Evolutionary conservation across 2,888 invertebrate genomes (phyloP).

Genomic region (Tetragonula carbonaria): DNA sequence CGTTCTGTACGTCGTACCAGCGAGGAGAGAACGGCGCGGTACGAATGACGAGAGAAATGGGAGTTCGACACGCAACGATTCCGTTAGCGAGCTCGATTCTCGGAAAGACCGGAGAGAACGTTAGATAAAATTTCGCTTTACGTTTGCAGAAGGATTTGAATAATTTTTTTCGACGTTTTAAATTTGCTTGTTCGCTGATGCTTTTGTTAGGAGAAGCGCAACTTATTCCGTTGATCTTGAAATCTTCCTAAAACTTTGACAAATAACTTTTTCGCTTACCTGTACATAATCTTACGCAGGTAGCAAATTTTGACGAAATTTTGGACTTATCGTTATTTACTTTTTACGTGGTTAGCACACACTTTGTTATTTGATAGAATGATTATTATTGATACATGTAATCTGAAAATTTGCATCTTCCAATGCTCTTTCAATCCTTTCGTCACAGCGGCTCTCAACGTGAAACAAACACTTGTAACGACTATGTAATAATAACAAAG

Average conservation of each 20-base stretch:
- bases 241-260: background rate
- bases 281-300: too few relatives aligned
- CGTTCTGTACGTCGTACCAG: slow-evolving; percentile 25
- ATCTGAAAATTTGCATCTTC: too few relatives aligned
- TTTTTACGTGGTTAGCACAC: too few relatives aligned
- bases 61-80: slow-evolving; percentile 32
- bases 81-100: slow-evolving; percentile 29
- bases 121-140: slow-evolving; percentile 5
- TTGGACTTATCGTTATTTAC: too few relatives aligned
- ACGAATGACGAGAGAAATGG: slow-evolving; percentile 31
- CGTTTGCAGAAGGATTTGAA: background rate
- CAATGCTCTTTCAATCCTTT: background rate
- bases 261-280: background rate
- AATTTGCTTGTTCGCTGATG: background rate
- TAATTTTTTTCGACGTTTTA: background rate
- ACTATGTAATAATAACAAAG: background rate
- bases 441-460: slow-evolving; percentile 17
- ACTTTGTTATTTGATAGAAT: too few relatives aligned
- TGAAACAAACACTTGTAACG: background rate
- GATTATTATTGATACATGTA: too few relatives aligned
- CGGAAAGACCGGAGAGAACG: background rate
- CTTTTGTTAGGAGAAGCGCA: background rate
- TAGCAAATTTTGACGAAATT: too few relatives aligned
- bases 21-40: background rate
- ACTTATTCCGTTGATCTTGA: too few relatives aligned